Evolutionary conservation across 2,113 vertebrate genomes (phyloP), one percentile per base, ranked within the genome.

Genomic region (Trinectes maculatus): DNA sequence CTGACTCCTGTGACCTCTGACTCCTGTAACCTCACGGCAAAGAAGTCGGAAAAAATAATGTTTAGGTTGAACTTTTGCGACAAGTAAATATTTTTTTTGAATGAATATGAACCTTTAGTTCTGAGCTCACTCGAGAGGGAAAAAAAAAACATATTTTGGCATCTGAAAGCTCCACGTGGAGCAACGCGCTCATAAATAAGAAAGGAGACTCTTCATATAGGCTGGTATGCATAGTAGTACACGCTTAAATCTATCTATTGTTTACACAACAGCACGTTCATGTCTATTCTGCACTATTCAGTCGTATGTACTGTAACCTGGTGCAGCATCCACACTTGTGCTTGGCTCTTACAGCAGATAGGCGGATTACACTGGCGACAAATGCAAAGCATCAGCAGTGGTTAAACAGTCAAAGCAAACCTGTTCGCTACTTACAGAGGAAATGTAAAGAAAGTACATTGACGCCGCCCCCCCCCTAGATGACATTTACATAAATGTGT

Each of bases 191-290:
- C 66, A 69, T 78, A 75, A 67, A 71, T 64, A 79, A 72, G 42
- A 62, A 53, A 56, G 55, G 59, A 79, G 39, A 57, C 62, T 77
- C 67, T 72, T 60, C 58, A 64, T 69, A 48, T 73, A 80, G 76
- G 80, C 76, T 58, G 46, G 52, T 87, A 56, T 87, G 85, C 84
- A 87, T 84, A 89, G 85, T 77, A 69, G 62, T 43, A 75, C 52
- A 69, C 24, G 34, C 74, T 26, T 34, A 53, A 21, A 44, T 79
- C 51, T 63, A 47, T 22, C 16, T n/a, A 51, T 31, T 42, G 36
- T 22, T 66, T 18, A 54, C 12, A 16, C 42, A 43, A 72, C 67
- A 49, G 58, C 42, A 49, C 42, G 26, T 51, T 34, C 16, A 22
- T 25, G 74, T 54, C 54, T 69, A 72, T 29, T 42, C 61, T 69